Evolutionary conservation across 2,113 vertebrate genomes (phyloP), one percentile per base, ranked within the genome.

Genomic region (Erythrolamprus reginae): DNA sequence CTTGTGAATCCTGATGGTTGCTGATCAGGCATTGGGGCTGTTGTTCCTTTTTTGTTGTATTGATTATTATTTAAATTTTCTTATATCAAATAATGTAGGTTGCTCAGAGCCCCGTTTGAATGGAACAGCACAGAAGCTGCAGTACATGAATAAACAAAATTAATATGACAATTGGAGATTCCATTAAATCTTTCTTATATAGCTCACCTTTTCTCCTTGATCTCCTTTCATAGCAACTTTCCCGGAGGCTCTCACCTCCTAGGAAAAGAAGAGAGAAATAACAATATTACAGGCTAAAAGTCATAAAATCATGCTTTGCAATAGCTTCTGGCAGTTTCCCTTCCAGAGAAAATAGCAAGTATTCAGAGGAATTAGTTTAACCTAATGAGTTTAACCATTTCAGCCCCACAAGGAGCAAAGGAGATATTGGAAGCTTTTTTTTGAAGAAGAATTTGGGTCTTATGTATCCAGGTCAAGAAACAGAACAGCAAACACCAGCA

Each of bases 131-230:
- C 9, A 77, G 33, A 42, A 77, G 17, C 70, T 77, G 33, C 33
- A 38, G 17, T 77, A 42, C 17, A 77, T 21, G 7, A 77, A 77
- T 42, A 77, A 42, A 77, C 38, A 77, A 77, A 77, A 42, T 77
- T 42, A 42, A 77, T 77, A 77, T 42, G 70, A 77, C 70, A 9
- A 42, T 1, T 42, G 17, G 70, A 77, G 17, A 33, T 38, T 42
- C 70, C 7, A 21, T 42, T 65, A 50, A 38, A 38, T 50, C 26
- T 28, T 58, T 51, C 0, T 70, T 8, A 10, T 33, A 82, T 21
- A 0, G 38, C 91, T 94, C 93, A 97, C 97, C 97, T 96, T 96
- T 3, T 93, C 77, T 89, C 48, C 86, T 0, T 15, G 90, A 3
- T 96, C 94, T 26, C 92, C 77, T 88, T 95, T 95, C 90, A 61